A percentile compares a stretch with the other conserved stretches of the same genome.
Conservation (phyloP, 1,140 invertebrate species). For the Eriosoma lanigerum region DNA sequence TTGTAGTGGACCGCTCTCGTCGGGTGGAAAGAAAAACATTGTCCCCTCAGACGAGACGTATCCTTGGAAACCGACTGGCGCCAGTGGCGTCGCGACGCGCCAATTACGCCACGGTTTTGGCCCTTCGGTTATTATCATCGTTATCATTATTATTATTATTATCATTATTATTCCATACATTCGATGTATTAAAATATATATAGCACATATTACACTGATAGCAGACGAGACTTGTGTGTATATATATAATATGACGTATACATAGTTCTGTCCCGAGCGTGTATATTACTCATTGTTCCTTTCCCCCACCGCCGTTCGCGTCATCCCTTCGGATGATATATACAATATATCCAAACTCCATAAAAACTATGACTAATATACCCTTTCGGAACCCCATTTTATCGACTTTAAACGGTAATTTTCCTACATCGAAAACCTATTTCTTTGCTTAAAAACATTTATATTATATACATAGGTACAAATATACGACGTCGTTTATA, state of each 20-base stretch:
- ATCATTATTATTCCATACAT: too few species aligned
- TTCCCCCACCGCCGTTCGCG: background rate
- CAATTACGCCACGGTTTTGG: slow-evolving; percentile 48
- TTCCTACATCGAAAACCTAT: background rate
- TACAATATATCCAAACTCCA: background rate
- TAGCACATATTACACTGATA: background rate
- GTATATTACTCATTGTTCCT: slow-evolving; percentile 32
- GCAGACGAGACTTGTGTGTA: background rate
- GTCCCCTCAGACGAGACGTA: slow-evolving; percentile 34
- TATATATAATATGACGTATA: background rate
- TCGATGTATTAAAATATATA: background rate
- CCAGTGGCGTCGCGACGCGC: slow-evolving; percentile 47
- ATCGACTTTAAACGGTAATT: background rate
- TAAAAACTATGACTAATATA: slow-evolving; percentile 25
- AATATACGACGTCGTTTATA: too few species aligned
- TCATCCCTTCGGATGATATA: background rate
- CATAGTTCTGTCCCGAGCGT: slow-evolving; percentile 18
- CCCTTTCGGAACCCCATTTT: background rate
- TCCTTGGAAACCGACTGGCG: slow-evolving; percentile 50
- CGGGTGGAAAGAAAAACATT: slow-evolving; percentile 8
- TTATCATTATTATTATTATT: too few species aligned
- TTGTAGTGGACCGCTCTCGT: slow-evolving; percentile 9
- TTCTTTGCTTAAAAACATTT: background rate
- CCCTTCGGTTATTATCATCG: slow-evolving; percentile 24
- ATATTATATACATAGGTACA: too few species aligned